Conservation (phyloP, 1,140 invertebrate genomes). For the Andrena cerasifolii region DNA sequence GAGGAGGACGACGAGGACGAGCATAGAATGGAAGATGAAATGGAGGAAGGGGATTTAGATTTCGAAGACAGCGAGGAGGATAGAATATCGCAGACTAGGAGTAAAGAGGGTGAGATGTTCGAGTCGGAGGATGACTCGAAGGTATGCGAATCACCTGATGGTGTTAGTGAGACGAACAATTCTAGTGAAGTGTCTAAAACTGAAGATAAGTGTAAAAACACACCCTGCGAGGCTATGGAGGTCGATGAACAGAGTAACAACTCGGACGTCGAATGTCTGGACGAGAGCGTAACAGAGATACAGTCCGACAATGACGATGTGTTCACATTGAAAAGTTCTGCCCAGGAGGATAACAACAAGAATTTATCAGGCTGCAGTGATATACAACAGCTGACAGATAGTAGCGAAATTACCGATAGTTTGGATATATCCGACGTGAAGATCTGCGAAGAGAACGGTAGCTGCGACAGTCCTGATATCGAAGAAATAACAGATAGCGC, state of each 20-base stretch:
- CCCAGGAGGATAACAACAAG: slow-evolving; percentile 49
- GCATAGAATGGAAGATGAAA: slow-evolving; percentile 61
- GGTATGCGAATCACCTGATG: slow-evolving; percentile 50
- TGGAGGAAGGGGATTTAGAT: slow-evolving; percentile 49
- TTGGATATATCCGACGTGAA: slow-evolving; percentile 74
- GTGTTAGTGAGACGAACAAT: slow-evolving; percentile 71
- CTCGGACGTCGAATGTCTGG: slow-evolving; percentile 79
- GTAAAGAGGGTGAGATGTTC: slow-evolving; percentile 46
- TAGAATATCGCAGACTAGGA: slow-evolving; percentile 37
- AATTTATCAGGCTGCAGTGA: slow-evolving; percentile 51
- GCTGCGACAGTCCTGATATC: slow-evolving; percentile 77
- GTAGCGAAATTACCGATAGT: slow-evolving; percentile 63
- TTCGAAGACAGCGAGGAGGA: slow-evolving; percentile 58
- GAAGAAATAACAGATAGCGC: slow-evolving; percentile 76
- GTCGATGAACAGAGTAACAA: slow-evolving; percentile 76
- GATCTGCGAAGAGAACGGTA: slow-evolving; percentile 80
- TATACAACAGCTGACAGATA: slow-evolving; percentile 54
- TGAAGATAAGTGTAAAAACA: slow-evolving; percentile 64
- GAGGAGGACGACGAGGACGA: slow-evolving; percentile 74
- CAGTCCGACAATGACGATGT: slow-evolving; percentile 71
- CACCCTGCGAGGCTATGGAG: slow-evolving; percentile 75
- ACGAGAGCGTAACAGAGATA: slow-evolving; percentile 73
- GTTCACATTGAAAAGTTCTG: slow-evolving; percentile 69
- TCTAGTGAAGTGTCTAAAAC: slow-evolving; percentile 74
- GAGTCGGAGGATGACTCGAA: slow-evolving; percentile 56